These are phyloP conservation scores for Cataglyphis cursor DNA, from an alignment of 2,888 invertebrate genomes.

Conservation along the genomic window DNA sequence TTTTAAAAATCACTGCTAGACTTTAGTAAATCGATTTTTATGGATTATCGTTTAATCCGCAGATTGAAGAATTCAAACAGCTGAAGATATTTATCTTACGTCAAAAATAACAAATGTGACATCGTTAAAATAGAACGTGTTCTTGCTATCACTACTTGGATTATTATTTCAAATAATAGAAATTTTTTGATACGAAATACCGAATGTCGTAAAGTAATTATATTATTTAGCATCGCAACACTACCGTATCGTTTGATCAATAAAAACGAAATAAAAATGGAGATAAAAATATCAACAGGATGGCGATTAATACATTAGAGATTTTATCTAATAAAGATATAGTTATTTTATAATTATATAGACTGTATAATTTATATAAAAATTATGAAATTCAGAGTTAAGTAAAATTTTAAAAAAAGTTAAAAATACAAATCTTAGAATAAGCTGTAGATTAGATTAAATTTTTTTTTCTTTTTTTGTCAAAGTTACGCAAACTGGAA, in stretches of 20 bases:
- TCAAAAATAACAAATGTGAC: conserved; percentile 53
- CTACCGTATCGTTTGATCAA: neutral
- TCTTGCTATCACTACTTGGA: conserved; percentile 12
- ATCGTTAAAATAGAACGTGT: conserved; percentile 42
- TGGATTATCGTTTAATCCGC: conserved; percentile 37
- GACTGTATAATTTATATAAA: neutral
- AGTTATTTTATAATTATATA: neutral
- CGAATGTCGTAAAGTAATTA: neutral
- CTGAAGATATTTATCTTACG: conserved; percentile 59
- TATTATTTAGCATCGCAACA: neutral
- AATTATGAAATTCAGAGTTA: neutral
- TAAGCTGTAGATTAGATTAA: neutral
- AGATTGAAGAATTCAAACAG: conserved; percentile 50
- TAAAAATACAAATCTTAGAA: neutral
- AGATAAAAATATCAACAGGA: neutral
- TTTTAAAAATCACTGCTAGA: conserved; percentile 35
- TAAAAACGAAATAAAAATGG: neutral
- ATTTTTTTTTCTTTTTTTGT: neutral
- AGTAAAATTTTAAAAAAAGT: neutral
- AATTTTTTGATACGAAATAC: neutral
- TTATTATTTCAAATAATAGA: conserved; percentile 62
- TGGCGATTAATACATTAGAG: neutral
- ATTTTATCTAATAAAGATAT: neutral
- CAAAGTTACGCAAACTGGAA: neutral
- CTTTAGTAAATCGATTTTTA: conserved; percentile 43